Conservation (phyloP, 2,888 invertebrate genomes). For the Ichneumoninae sp. region DNA sequence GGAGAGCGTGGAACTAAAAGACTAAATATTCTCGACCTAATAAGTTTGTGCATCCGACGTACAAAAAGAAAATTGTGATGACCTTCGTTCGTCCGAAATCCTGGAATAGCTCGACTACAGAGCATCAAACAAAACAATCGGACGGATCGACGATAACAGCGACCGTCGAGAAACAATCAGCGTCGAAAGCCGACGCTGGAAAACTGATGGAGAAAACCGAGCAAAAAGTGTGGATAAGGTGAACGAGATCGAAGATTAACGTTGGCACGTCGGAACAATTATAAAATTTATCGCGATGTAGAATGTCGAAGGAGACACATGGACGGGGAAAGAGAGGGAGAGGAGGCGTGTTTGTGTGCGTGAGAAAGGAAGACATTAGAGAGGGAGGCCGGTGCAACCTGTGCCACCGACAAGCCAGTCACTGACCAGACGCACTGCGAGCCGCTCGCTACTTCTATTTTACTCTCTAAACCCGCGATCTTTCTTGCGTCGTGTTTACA, state of each 20-base stretch:
- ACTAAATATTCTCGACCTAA: constrained; percentile 57
- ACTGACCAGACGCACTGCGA: constrained; percentile 78
- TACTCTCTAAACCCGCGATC: constrained; percentile 36
- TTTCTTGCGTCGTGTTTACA: background rate
- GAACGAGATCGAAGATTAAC: constrained; percentile 52
- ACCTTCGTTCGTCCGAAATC: background rate
- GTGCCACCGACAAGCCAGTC: constrained; percentile 78
- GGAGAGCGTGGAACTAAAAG: constrained; percentile 41
- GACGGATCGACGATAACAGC: background rate
- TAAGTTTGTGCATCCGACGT: background rate
- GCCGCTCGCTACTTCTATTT: constrained; percentile 65
- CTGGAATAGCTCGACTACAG: background rate
- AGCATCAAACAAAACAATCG: background rate
- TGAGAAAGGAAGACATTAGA: constrained; percentile 72
- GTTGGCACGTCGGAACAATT: constrained; percentile 16
- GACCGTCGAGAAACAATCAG: background rate
- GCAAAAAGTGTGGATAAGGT: constrained; percentile 35
- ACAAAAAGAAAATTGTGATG: background rate
- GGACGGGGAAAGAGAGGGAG: constrained; percentile 21
- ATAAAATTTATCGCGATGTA: constrained; percentile 34
- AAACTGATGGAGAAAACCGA: background rate
- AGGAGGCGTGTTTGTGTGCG: constrained; percentile 50
- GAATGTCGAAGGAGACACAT: constrained; percentile 8
- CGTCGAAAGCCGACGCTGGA: background rate
- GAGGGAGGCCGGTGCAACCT: constrained; percentile 74